These are phyloP conservation scores for Dendrolimus houi DNA, from an alignment of 2,888 invertebrate species.

Conservation along the genomic window DNA sequence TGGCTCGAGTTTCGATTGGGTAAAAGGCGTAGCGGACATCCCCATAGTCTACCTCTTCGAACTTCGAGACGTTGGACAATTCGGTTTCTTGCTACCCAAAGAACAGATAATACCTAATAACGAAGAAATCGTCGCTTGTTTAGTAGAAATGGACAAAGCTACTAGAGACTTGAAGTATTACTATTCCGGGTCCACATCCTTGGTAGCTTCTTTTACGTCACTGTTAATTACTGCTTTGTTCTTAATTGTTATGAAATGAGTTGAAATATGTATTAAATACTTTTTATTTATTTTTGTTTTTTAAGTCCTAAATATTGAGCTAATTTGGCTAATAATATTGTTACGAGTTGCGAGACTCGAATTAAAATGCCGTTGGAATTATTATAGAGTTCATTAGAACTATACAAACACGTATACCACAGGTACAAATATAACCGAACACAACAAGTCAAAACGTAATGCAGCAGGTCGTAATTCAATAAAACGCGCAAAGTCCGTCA, in stretches of 20 bases:
- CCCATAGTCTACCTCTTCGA: conserved; percentile 75
- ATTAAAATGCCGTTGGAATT: too few relatives aligned
- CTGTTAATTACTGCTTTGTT: neutral
- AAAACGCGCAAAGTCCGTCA: too few relatives aligned
- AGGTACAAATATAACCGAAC: too few relatives aligned
- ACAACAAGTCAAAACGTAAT: too few relatives aligned
- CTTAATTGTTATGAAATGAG: neutral
- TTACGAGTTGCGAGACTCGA: too few relatives aligned
- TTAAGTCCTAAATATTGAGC: too few relatives aligned
- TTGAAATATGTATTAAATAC: neutral
- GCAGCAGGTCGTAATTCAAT: too few relatives aligned
- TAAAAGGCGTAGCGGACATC: conserved; percentile 64
- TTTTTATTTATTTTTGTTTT: too few relatives aligned
- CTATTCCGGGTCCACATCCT: conserved; percentile 19
- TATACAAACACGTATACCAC: too few relatives aligned
- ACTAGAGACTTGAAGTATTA: conserved; percentile 27
- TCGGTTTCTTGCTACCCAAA: conserved; percentile 73
- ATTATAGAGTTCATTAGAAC: too few relatives aligned
- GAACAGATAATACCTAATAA: conserved; percentile 62
- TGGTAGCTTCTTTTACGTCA: neutral
- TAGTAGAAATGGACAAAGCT: conserved; percentile 42
- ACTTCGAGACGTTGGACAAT: conserved; percentile 67
- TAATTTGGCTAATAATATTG: too few relatives aligned
- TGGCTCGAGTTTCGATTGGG: conserved; percentile 74
- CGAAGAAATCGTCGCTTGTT: conserved; percentile 54